phyloP scores from a whole-genome alignment of 1,140 invertebrate species.

The Trichogramma pretiosum region DNA sequence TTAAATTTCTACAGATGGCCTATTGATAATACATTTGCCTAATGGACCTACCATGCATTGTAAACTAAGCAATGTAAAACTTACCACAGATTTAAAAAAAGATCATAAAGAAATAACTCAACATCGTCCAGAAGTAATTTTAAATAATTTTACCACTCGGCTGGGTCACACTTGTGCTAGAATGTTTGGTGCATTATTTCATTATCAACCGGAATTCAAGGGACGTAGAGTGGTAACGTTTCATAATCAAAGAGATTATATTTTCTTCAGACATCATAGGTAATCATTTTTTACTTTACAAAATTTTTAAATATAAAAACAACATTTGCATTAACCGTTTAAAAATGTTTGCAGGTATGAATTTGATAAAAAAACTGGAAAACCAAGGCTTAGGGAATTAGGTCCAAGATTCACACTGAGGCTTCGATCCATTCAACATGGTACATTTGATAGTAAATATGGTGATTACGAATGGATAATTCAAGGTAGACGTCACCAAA shows the following conservation, averaged over 20 bases:
- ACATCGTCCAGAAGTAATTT: conserved; percentile 88
- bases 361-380: conserved; percentile 69
- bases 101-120: conserved; percentile 69
- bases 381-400: conserved; percentile 82
- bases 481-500: conserved; percentile 77
- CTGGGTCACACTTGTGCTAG: conserved; percentile 82
- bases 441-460: conserved; percentile 92
- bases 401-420: conserved; percentile 94
- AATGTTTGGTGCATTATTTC: conserved; percentile 93
- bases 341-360: conserved; percentile 76
- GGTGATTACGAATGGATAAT: conserved; percentile 97
- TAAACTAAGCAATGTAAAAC: conserved; percentile 69
- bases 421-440: conserved; percentile 86
- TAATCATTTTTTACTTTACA: conserved; percentile 35
- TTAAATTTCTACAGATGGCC: conserved; percentile 53
- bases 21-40: conserved; percentile 88
- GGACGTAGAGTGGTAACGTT: conserved; percentile 91
- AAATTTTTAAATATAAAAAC: too few relatives aligned
- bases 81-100: conserved; percentile 69
- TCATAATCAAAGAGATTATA: conserved; percentile 98
- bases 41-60: conserved; percentile 92
- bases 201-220: conserved; percentile 90
- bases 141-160: conserved; percentile 94
- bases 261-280: conserved; percentile 97
- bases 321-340: background rate